Percentiles rank a stretch among this genome's conserved stretches.
These are phyloP conservation scores for Connochaetes taurinus DNA, from an alignment of 2,113 vertebrate species.

Conservation along the genomic window DNA sequence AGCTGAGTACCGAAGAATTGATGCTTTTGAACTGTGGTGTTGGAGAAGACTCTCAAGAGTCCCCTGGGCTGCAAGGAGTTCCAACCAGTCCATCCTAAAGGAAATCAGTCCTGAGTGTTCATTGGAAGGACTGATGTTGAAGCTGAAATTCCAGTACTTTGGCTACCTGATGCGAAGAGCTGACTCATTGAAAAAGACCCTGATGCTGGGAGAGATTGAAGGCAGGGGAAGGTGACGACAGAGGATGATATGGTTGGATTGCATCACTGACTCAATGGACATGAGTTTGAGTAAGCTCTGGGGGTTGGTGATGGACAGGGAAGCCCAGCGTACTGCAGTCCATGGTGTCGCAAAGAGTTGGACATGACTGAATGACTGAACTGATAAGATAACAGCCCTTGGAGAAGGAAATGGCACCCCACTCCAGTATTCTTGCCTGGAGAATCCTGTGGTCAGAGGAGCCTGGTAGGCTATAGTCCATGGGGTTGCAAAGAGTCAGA, in stretches of 20 bases:
- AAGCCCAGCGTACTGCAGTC: neutral
- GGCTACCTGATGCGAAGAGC: neutral
- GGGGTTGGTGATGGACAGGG: neutral
- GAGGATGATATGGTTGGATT: neutral
- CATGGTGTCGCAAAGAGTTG: fast-evolving
- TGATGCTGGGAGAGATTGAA: neutral
- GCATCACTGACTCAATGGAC: neutral
- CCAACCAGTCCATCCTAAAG: neutral
- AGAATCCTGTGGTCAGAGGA: neutral
- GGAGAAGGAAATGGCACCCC: neutral
- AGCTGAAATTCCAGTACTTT: neutral
- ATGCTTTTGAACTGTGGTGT: neutral
- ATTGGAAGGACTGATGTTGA: neutral
- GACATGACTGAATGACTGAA: neutral
- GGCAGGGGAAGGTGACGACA: neutral
- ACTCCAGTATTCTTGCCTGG: neutral
- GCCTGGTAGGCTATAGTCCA: neutral
- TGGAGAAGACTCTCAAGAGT: neutral
- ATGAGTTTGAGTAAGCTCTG: neutral
- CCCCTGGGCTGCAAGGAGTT: neutral
- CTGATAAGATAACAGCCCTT: neutral
- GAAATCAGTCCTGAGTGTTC: neutral
- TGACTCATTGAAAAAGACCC: neutral
- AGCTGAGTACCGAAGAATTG: neutral
- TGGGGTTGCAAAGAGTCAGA: neutral